Base-by-base conservation (phyloP, 2,113 vertebrate genomes). In the Sarotherodon lohbergeri region DNA sequence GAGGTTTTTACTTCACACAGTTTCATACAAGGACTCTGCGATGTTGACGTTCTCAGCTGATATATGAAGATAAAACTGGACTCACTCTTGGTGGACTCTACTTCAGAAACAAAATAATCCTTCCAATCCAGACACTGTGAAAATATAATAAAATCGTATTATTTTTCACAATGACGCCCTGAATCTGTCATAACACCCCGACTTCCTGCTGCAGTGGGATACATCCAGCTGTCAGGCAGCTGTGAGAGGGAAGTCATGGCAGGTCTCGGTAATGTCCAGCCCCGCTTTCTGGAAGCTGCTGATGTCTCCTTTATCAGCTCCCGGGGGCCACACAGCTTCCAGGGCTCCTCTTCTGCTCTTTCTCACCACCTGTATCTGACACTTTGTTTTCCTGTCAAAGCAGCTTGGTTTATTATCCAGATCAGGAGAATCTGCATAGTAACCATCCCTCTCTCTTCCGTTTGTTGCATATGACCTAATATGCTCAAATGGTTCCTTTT, bases 381-480 rank as follows among this genome's bases (percentile, higher is more conserved):
- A 55, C 80, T 80, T 5, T 68, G 36, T 89, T 22, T 43, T 86
- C 41, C 84, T 82, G 34, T 84, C 61, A 27, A 41, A 96, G 95
- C 93, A 91, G 91, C 59, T 96, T 95, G 96, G 93, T 95, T 92
- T 81, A 91, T 87, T 90, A 96, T 97, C 94, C 95, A 96, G 95
- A 96, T 95, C 66, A 19, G 87, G n/a, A 82, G 85, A 91, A 95
- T 96, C 94, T 96, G 93, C 92, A 96, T 96, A 94, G 95, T 89
- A 94, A 95, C 96, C 96, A 96, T 92, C 91, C 95, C 89, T 89
- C 95, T 94, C 94, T 95, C 90, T 92, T 93, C 93, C 82, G 52
- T 91, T 90, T 94, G 90, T 81, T 93, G 94, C 91, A 91, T 93
- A 96, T 94, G 22, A 88, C 66, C 88, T 5, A 17, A 94, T 91